Base-by-base conservation (phyloP, 2,888 invertebrate genomes). In the Hypomecis atomaria region DNA sequence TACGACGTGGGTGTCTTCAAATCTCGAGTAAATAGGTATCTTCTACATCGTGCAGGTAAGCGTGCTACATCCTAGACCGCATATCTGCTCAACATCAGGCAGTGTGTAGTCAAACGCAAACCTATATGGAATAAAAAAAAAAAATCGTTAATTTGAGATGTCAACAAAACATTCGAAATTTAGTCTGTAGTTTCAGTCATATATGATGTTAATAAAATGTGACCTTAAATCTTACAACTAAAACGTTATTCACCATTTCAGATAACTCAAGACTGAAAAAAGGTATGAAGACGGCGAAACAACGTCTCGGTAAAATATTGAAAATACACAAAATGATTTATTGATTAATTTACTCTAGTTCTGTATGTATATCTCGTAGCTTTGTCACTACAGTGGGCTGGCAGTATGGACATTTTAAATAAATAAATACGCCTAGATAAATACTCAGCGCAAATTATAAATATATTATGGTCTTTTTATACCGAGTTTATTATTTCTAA, bases 241-340 rank as follows among this genome's bases (percentile, higher is more conserved):
- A 9, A 33, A 37, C 5, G n/a, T 8, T 23, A 10, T 63, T 57
- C 23, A 10, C 4, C n/a, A 68, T 90, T 92, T 62, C 91, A 94
- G 94, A 94, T 86, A 65, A 65, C 40, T 89, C 93, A 76, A 96
- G 96, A 92, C 96, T 96, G 83, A 96, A 96, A 92, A 98, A 97
- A 90, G 97, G 97, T 70, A 96, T 97, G 95, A 97, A 97, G 86
- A 98, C 98, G 71, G 96, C 96, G 33, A 98, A 98, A 85, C 98
- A 98, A 87, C 95, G 97, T 74, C 94, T 98, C 78, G 97, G 97
- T 59, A 97, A 97, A 92, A 97, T 97, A 82, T 93, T 98, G 74
- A 97, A 97, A 89, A 96, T 97, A 82, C 96, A 97, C 88, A 97
- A 97, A 91, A 96, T 96, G 96, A 95, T 95, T 86, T 95, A 95